These are phyloP conservation scores for Lasiurus borealis DNA, from an alignment of 2,113 vertebrate species.

Conservation along the genomic window DNA sequence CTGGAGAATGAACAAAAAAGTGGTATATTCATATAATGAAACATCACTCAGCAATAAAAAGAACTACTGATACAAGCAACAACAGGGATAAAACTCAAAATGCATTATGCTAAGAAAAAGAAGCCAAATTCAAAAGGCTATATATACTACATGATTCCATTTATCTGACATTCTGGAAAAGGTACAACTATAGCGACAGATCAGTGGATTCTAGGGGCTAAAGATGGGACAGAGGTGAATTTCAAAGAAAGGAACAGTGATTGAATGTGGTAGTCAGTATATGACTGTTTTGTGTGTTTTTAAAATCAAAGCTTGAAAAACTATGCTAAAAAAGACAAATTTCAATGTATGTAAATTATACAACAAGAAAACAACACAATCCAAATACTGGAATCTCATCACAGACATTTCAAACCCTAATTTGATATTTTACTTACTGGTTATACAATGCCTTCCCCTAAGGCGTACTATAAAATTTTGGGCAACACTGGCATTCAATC, in stretches of 20 bases:
- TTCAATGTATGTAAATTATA: slow-evolving; percentile 11
- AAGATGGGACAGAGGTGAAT: background rate
- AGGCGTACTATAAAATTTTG: background rate
- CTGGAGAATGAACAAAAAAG: background rate
- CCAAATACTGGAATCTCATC: background rate
- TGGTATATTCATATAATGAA: background rate
- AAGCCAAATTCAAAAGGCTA: background rate
- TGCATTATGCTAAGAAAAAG: background rate
- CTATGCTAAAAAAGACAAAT: background rate
- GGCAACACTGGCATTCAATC: background rate
- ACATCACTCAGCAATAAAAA: background rate
- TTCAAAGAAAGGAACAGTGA: background rate
- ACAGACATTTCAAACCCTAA: background rate
- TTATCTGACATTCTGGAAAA: background rate
- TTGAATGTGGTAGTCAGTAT: background rate
- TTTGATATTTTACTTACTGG: background rate
- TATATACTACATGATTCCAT: background rate
- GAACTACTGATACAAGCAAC: background rate
- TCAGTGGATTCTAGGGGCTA: background rate
- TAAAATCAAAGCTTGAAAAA: background rate
- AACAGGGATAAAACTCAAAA: background rate
- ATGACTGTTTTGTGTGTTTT: background rate
- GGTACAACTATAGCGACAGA: background rate
- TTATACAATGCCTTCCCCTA: background rate
- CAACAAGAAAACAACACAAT: background rate